Evolutionary conservation across 2,888 invertebrate species (phyloP), one percentile per base, ranked within the genome.

Genomic region (Chloromyia formosa): DNA sequence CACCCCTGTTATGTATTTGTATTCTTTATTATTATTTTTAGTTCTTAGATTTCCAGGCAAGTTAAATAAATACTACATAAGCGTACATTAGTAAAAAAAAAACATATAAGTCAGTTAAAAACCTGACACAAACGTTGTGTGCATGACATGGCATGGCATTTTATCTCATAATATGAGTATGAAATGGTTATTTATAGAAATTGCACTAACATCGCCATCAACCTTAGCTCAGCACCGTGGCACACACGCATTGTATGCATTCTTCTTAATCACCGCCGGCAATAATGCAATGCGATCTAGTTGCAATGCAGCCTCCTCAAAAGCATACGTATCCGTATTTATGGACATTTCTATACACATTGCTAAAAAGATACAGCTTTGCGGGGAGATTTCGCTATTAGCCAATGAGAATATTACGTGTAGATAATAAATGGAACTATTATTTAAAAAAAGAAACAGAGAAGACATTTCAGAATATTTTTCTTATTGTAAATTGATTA

Each of bases 101-200:
- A 5, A 12, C 49, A 49, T 12, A 12, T 10, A 3, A 49, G 49
- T 10, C 16, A 5, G 27, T 35, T 35, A 35, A 35, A 35, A 49
- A 49, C 22, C 49, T 22, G 18, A n/a, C 45, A 18, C 12, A 22
- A 66, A 64, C 16, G n/a, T 42, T 42, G 66, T 45, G 45, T 66
- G 45, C 49, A 18, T 42, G 45, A 49, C 35, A 64, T 42, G 42
- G 3, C 18, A 16, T 23, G 45, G 1, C 45, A 20, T 23, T 45
- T 66, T 49, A 71, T 35, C 56, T 71, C 58, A 40, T 20, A 56
- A 35, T 71, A 18, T 56, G 56, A 71, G 12, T 66, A 66, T 16
- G 66, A 66, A 49, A 66, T 66, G 18, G 56, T 71, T 71, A 71
- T 71, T 71, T 71, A 71, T 71, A 71, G 71, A 58, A 71, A 53